These are phyloP conservation scores for Diploptera punctata DNA, from an alignment of 2,888 invertebrate species.

Conservation along the genomic window DNA sequence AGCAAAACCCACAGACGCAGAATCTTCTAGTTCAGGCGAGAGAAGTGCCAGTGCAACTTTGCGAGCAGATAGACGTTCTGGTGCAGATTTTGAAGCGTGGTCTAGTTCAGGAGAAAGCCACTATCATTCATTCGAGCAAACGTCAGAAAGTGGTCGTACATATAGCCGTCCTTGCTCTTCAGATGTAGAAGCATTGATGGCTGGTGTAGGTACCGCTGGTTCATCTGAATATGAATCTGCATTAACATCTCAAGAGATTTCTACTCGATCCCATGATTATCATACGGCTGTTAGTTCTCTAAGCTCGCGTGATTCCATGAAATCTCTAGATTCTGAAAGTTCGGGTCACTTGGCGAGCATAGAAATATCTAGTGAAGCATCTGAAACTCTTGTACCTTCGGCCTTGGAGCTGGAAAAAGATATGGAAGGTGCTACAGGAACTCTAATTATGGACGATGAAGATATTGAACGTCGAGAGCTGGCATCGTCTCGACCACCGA, in stretches of 20 bases:
- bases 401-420: conserved; percentile 81
- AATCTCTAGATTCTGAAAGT: conserved; percentile 87
- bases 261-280: conserved; percentile 80
- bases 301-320: conserved; percentile 89
- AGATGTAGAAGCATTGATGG: conserved; percentile 78
- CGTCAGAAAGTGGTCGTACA: conserved; percentile 62
- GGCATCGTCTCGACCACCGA: conserved; percentile 5
- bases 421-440: conserved; percentile 66
- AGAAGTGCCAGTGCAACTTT: conserved; percentile 48
- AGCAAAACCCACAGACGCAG: conserved; percentile 46
- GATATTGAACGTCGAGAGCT: conserved; percentile 48
- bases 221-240: conserved; percentile 87
- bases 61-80: conserved; percentile 71
- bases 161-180: conserved; percentile 84
- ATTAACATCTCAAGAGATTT: conserved; percentile 78
- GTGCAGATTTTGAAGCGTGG: conserved; percentile 78
- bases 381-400: conserved; percentile 92
- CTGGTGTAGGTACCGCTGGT: conserved; percentile 64
- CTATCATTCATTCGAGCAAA: conserved; percentile 86
- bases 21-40: conserved; percentile 51
- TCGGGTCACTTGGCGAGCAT: conserved; percentile 89
- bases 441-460: conserved; percentile 50
- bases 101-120: conserved; percentile 90
- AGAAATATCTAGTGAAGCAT: conserved; percentile 83
- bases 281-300: conserved; percentile 86